Evolutionary conservation across 1,140 invertebrate genomes (phyloP).

Genomic region (Drosophila bocki): DNA sequence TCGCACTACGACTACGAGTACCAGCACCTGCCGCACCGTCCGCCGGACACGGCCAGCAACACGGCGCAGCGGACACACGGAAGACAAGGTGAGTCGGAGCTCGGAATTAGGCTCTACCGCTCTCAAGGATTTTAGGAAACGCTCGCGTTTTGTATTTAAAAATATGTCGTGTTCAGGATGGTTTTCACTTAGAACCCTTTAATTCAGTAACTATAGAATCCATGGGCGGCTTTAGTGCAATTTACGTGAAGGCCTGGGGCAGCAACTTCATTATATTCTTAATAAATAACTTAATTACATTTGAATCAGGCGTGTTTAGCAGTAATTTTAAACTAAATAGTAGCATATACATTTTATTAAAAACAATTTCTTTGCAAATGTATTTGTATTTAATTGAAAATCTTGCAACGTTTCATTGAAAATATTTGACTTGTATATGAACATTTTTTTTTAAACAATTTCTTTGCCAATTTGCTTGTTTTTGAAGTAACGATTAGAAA

Average conservation of each 20-base stretch:
- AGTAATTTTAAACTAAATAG: no score
- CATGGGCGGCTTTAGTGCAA: background rate
- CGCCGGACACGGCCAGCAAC: slow-evolving; percentile 66
- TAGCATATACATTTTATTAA: no score
- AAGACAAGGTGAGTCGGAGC: slow-evolving; percentile 78
- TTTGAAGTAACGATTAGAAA: background rate
- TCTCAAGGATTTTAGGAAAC: background rate
- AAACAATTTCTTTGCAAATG: background rate
- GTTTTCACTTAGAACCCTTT: background rate
- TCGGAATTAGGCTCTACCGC: background rate
- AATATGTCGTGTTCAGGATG: background rate
- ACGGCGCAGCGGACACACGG: slow-evolving; percentile 80
- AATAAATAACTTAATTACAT: background rate
- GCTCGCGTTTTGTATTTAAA: background rate
- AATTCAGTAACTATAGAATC: background rate
- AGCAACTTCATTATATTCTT: background rate
- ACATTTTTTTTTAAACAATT: background rate
- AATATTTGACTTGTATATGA: background rate
- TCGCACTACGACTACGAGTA: slow-evolving; percentile 80
- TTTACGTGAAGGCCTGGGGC: background rate
- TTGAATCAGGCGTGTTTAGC: background rate
- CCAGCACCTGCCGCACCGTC: slow-evolving; percentile 80
- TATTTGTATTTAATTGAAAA: background rate
- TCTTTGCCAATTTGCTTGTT: background rate
- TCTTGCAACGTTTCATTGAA: background rate